These are phyloP conservation scores for Artibeus lituratus DNA, from an alignment of 2,797 vertebrate species.

Conservation along the genomic window DNA sequence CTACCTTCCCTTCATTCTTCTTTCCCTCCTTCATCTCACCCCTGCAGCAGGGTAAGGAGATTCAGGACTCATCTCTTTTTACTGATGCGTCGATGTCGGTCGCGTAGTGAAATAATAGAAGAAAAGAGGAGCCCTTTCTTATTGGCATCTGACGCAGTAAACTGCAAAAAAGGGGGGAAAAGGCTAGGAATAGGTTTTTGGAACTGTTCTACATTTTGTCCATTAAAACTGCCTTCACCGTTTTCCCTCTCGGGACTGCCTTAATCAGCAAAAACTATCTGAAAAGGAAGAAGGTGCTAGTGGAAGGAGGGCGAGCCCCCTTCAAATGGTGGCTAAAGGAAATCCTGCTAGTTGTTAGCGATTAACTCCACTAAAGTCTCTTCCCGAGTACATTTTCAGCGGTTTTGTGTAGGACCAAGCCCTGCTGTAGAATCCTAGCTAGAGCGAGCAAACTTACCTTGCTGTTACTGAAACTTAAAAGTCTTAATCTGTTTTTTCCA, in stretches of 20 bases:
- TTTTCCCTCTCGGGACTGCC: slow-evolving; percentile 42
- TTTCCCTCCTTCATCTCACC: slow-evolving; percentile 34
- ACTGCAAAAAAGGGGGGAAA: not conserved
- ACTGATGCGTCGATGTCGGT: slow-evolving; percentile 44
- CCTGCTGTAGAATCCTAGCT: slow-evolving; percentile 22
- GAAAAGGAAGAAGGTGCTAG: slow-evolving; percentile 34
- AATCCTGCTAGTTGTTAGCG: slow-evolving; percentile 50
- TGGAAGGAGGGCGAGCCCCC: not conserved
- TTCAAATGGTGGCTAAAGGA: slow-evolving; percentile 50
- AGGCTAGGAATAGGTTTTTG: slow-evolving; percentile 25
- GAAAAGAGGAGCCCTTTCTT: slow-evolving; percentile 47
- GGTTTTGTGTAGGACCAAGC: slow-evolving; percentile 48
- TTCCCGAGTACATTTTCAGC: not conserved
- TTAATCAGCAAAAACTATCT: slow-evolving; percentile 60
- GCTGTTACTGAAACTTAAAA: slow-evolving; percentile 51
- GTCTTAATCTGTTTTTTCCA: not conserved
- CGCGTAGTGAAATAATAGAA: slow-evolving; percentile 50
- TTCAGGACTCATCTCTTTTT: slow-evolving; percentile 46
- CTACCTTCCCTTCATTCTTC: slow-evolving; percentile 32
- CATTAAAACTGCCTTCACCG: slow-evolving; percentile 46
- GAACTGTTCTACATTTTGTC: slow-evolving; percentile 10
- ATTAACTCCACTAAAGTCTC: slow-evolving; percentile 53
- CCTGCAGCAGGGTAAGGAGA: slow-evolving; percentile 59
- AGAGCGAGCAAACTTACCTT: slow-evolving; percentile 42
- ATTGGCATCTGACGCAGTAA: slow-evolving; percentile 55